phyloP scores from a whole-genome alignment of 2,797 vertebrate genomes.

The Lophotriccus pileatus region DNA sequence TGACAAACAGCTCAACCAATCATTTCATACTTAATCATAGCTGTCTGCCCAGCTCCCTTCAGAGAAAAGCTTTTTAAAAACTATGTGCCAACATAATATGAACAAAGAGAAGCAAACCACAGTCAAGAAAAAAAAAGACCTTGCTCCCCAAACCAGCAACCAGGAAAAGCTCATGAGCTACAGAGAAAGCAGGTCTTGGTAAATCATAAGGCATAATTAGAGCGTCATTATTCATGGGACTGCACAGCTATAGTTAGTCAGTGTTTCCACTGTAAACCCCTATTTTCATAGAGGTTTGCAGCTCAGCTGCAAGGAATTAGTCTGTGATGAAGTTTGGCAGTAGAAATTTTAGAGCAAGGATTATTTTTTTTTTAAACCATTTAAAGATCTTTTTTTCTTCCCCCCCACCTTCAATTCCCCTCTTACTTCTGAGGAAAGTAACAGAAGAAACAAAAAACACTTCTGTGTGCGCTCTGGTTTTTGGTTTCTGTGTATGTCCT shows the following conservation, averaged over 20 bases:
- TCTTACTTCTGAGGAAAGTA: background rate
- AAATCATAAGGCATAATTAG: constrained; percentile 46
- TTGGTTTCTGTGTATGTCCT: background rate
- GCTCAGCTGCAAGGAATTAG: constrained; percentile 63
- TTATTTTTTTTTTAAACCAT: background rate
- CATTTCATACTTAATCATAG: constrained; percentile 71
- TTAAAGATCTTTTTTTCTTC: background rate
- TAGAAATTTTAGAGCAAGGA: background rate
- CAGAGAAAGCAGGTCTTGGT: constrained; percentile 24
- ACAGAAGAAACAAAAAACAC: background rate
- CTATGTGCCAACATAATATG: constrained; percentile 8
- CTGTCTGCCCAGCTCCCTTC: constrained; percentile 54
- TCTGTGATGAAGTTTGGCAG: constrained; percentile 40
- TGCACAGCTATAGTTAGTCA: constrained; percentile 61
- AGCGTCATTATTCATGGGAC: background rate
- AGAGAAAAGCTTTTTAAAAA: constrained; percentile 41
- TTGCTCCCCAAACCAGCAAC: constrained; percentile 21
- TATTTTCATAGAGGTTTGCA: constrained; percentile 47
- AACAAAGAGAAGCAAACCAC: constrained; percentile 63
- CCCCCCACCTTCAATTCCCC: background rate
- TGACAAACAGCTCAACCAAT: constrained; percentile 68
- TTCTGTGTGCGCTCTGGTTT: background rate
- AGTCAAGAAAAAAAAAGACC: background rate
- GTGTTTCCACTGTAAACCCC: constrained; percentile 58
- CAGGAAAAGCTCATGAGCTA: background rate